A percentile compares a stretch with the other conserved stretches of the same genome.
phyloP scores from a whole-genome alignment of 2,888 invertebrate species.

The Germaria angustata region DNA sequence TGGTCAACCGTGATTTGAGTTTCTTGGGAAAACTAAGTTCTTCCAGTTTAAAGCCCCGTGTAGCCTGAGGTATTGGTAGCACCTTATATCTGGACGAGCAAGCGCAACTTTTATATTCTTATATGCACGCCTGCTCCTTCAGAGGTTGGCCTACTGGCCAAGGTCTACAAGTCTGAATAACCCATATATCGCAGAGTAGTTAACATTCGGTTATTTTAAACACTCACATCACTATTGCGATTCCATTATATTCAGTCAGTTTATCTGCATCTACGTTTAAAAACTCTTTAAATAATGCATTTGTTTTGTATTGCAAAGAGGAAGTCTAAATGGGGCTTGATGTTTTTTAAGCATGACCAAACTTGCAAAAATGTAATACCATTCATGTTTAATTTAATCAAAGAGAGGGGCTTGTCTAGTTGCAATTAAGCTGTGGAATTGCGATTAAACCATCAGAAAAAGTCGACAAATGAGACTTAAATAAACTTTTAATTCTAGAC shows the following conservation, averaged over 20 bases:
- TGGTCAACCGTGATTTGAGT: too few species aligned
- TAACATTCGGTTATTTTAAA: not conserved
- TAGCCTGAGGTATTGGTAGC: too few species aligned
- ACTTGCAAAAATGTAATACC: constrained; percentile 2
- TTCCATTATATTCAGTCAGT: constrained; percentile 1
- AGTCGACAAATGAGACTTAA: constrained; percentile 1
- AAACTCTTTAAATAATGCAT: constrained; percentile 20
- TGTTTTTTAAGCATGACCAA: constrained; percentile 46
- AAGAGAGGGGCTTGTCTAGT: constrained; percentile 38
- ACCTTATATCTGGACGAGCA: too few species aligned
- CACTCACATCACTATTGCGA: not conserved
- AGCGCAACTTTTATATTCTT: too few species aligned
- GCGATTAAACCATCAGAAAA: not conserved
- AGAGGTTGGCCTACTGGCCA: too few species aligned
- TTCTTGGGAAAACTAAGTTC: too few species aligned
- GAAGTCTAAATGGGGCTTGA: constrained; percentile 54
- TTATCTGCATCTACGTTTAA: not conserved
- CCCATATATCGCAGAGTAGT: too few species aligned
- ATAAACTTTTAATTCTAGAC: not conserved
- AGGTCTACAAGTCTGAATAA: too few species aligned
- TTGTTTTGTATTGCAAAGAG: constrained; percentile 27
- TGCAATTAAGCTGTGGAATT: constrained; percentile 28
- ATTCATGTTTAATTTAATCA: constrained; percentile 39
- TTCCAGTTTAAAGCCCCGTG: too few species aligned
- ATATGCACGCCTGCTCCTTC: too few species aligned